phyloP scores from a whole-genome alignment of 2,888 invertebrate species.

The Hesperia comma region DNA sequence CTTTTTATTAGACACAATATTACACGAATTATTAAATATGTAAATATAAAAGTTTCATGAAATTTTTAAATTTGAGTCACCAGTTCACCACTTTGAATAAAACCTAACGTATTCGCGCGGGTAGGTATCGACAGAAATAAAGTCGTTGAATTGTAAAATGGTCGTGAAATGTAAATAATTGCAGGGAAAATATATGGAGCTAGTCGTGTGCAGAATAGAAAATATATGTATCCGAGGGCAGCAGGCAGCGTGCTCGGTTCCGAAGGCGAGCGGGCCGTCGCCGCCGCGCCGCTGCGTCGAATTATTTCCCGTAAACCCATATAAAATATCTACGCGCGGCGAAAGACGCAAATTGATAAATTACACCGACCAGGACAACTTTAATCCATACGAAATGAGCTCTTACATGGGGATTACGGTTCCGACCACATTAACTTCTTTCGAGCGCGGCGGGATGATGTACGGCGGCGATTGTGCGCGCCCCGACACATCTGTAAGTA shows the following conservation, averaged over 20 bases:
- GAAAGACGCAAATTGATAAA: slow-evolving; percentile 69
- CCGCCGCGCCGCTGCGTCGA: not conserved
- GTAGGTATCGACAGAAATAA: slow-evolving; percentile 13
- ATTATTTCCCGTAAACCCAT: slow-evolving; percentile 41
- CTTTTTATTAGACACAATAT: not conserved
- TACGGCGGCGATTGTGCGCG: slow-evolving; percentile 56
- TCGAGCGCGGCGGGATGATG: slow-evolving; percentile 50
- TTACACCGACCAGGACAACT: slow-evolving; percentile 61
- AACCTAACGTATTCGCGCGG: not conserved
- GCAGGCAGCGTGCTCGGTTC: slow-evolving; percentile 8
- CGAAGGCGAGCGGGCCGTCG: not conserved
- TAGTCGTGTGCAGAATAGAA: slow-evolving; percentile 27
- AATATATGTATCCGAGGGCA: slow-evolving; percentile 13
- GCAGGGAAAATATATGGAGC: slow-evolving; percentile 6
- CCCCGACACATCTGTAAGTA: slow-evolving; percentile 44
- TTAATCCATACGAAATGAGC: slow-evolving; percentile 71
- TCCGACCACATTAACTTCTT: slow-evolving; percentile 40
- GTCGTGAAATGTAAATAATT: slow-evolving; percentile 10
- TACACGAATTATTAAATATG: not conserved
- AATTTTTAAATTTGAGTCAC: not conserved
- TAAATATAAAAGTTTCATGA: not conserved
- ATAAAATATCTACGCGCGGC: slow-evolving; percentile 44
- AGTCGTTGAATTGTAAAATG: slow-evolving; percentile 4
- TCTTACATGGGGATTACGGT: slow-evolving; percentile 68
- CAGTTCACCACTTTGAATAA: too few relatives aligned